Conservation (phyloP, 2,113 vertebrate genomes). For the Rhodinocichla rosea region DNA sequence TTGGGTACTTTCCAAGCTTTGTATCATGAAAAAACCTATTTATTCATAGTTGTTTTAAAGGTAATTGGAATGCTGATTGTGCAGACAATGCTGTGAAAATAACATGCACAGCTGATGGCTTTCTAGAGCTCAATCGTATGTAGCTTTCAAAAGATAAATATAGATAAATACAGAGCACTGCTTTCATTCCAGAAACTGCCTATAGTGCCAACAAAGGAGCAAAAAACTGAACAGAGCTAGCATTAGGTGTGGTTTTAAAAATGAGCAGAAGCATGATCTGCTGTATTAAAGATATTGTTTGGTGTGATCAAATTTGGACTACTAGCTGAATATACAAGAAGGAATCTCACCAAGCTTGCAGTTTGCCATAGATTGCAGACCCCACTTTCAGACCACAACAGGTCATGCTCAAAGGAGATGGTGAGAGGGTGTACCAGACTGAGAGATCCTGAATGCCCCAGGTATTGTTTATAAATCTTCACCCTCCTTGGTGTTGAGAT, state of each 20-base stretch:
- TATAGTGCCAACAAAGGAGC: not conserved
- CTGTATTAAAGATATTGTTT: not conserved
- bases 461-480: not conserved
- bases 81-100: not conserved
- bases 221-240: not conserved
- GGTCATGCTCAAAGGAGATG: not conserved
- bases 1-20: not conserved
- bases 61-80: not conserved
- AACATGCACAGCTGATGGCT: not conserved
- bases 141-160: not conserved
- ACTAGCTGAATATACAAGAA: not conserved
- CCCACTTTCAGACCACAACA: not conserved
- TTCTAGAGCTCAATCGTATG: not conserved
- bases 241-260: not conserved
- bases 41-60: not conserved
- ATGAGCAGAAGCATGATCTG: not conserved
- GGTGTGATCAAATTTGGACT: not conserved
- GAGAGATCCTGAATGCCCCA: not conserved
- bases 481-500: not conserved
- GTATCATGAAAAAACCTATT: not conserved
- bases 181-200: not conserved
- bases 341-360: not conserved
- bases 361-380: not conserved
- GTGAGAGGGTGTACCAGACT: not conserved
- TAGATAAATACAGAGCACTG: not conserved